Base-by-base conservation (phyloP, 2,797 vertebrate species). In the Oreortyx pictus region DNA sequence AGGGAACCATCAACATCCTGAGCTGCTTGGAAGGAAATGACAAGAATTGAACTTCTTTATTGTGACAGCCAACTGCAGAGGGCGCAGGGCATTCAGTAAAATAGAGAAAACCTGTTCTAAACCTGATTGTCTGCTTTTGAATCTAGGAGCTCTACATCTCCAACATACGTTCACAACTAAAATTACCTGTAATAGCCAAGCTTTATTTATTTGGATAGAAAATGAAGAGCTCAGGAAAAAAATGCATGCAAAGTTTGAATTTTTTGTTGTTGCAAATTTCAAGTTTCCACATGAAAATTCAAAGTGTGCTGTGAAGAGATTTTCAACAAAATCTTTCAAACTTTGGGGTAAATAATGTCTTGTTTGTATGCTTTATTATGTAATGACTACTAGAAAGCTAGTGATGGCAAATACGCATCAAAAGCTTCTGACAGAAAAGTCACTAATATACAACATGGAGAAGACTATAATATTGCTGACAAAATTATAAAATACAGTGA, bases 61-160 rank as follows among this genome's bases (percentile, higher is more conserved):
- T 82, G 52, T 59, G 59, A 81, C 23, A 92, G 77, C 27, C 64
- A 92, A 60, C 67, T 82, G 25, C 86, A 90, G 77, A 91, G 77
- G 71, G 74, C 94, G 60, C 56, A 91, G 83, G 44, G 14, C n/a
- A 60, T 66, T 79, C 71, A 76, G 37, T 56, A 56, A 91, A 83
- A 76, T 3, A 57, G 3, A 22, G 16, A 86, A 70, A 25, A 41
- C 5, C 37, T 79, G 16, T 29, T 86, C 91, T 71, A 91, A 65
- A 66, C 44, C 29, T 56, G 17, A 25, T 4, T 39, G 2, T 39
- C 70, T 76, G 35, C 7, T 52, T 85, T 71, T 64, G 25, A 88
- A 84, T 67, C 9, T 37, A 82, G 35, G 18, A 88, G 17, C 77
- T 15, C 12, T 1, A 2, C 19, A 82, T 74, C 27, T 41, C 56